Percentiles rank a stretch among this genome's conserved stretches.
These are phyloP conservation scores for Coecobrya sp. DNA, from an alignment of 2,888 invertebrate genomes.

Conservation along the genomic window DNA sequence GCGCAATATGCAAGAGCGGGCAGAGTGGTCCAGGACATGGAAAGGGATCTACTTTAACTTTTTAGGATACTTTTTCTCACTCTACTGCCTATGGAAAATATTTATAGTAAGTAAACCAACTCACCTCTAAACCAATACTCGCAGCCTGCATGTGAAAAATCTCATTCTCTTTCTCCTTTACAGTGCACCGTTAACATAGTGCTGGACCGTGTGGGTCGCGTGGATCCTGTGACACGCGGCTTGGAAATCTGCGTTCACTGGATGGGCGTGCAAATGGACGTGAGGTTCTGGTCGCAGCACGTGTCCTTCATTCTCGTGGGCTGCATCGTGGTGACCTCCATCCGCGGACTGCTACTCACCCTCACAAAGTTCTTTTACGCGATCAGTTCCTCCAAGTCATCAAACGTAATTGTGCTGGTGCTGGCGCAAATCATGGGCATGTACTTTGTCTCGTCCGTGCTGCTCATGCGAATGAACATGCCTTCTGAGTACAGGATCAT, in stretches of 20 bases:
- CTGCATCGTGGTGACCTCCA: constrained; percentile 99
- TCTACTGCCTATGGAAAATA: constrained; percentile 99
- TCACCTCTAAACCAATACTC: constrained; percentile 89
- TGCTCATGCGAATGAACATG: constrained; percentile 99
- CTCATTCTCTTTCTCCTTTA: too few species aligned
- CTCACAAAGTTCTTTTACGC: constrained; percentile 99
- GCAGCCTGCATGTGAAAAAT: too few species aligned
- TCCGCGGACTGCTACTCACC: constrained; percentile 97
- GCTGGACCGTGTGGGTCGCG: constrained; percentile 99
- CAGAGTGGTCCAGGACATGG: constrained; percentile 98
- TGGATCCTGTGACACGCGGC: constrained; percentile 98
- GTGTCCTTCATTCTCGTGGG: constrained; percentile 99
- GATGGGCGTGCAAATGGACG: constrained; percentile 98
- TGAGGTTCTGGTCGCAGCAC: constrained; percentile 99
- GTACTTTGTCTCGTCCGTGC: constrained; percentile 99
- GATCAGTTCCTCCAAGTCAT: constrained; percentile 99
- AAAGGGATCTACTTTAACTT: constrained; percentile 99
- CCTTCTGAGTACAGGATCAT: constrained; percentile 98
- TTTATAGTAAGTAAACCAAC: constrained; percentile 93
- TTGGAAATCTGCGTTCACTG: constrained; percentile 99
- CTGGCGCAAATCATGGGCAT: constrained; percentile 99
- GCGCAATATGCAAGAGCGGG: constrained; percentile 96
- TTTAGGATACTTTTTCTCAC: constrained; percentile 98
- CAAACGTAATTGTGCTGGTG: constrained; percentile 98
- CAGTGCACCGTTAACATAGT: constrained; percentile 99